Conservation (phyloP, 2,113 vertebrate genomes). For the Hydropotes inermis region DNA sequence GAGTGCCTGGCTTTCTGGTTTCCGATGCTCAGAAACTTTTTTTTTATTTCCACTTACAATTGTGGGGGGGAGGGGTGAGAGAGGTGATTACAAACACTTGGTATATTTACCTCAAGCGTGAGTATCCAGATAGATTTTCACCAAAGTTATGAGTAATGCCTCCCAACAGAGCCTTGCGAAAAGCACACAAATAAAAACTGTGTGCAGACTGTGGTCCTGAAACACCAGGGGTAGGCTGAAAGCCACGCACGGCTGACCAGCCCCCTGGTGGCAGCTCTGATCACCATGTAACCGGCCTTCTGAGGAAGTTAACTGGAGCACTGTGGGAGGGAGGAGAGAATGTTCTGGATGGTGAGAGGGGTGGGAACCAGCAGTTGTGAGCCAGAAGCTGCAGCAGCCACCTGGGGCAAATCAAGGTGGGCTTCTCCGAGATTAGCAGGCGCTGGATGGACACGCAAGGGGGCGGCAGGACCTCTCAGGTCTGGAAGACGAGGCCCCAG, state of each 20-base stretch:
- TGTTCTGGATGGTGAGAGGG: background rate
- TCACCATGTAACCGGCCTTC: background rate
- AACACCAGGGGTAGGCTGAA: background rate
- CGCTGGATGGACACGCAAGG: accelerated
- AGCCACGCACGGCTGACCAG: background rate
- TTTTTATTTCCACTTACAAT: background rate
- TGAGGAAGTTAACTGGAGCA: background rate
- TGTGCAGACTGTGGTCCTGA: background rate
- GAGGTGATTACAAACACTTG: background rate
- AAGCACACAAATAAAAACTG: slow-evolving; percentile 56
- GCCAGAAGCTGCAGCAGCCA: background rate
- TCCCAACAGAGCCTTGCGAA: slow-evolving; percentile 24
- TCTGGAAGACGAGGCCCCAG: background rate
- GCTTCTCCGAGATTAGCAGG: background rate
- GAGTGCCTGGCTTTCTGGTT: slow-evolving; percentile 39
- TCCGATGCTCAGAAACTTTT: background rate
- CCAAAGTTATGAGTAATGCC: slow-evolving; percentile 55
- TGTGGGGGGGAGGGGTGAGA: background rate
- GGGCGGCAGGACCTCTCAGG: background rate
- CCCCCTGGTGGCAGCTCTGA: background rate
- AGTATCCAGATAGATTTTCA: slow-evolving; percentile 29
- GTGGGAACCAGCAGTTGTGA: background rate
- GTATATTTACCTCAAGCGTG: slow-evolving; percentile 52
- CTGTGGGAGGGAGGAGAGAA: background rate
- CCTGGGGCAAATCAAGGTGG: background rate